Base-by-base conservation (phyloP, 2,888 invertebrate species). In the Azorinus chamasolen region DNA sequence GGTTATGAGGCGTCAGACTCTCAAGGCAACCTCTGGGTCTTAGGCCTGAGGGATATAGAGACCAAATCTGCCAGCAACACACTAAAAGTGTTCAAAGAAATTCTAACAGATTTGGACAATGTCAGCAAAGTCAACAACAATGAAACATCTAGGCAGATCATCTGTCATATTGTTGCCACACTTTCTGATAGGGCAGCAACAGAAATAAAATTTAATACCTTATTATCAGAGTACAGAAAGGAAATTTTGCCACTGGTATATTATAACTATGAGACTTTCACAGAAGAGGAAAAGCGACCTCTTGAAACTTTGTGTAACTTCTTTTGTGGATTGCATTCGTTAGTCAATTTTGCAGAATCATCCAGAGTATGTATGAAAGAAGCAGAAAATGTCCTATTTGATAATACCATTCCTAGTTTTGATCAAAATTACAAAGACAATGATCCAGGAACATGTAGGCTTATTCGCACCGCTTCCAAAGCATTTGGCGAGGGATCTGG, bases 111-210 rank as follows among this genome's bases (percentile, higher is more conserved):
- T 48, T 8, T 63, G 20, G 63, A 75, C 41, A 39, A 69, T 14
- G 48, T 20, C n/a, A 48, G 53, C 48, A 10, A 16, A 1, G 20
- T 22, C 4, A 39, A 18, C 16, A 41, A 51, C 22, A 66, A 54
- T 70, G 41, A 70, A 61, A 55, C 57, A 16, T 77, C 77, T 10
- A 57, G 37, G 48, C 25, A 50, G 10, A 71, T 76, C 39, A 45
- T 77, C 1, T 20, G 39, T 41, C 66, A 74, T 43, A 79, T 71
- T 20, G 24, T 50, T 20, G 70, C 68, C 8, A 76, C 71, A 10
- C 62, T 79, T 62, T 75, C 74, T 22, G 79, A 74, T 54, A 50
- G 73, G 10, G 74, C 74, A 2, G 73, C 79, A 4, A 65, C 70
- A 22, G 78, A 73, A 43, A 16, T 62, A 12, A 66, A 70, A 27